Evolutionary conservation across 1,140 invertebrate genomes (phyloP), one percentile per base, ranked within the genome.

Genomic region (Mycetomoellerius zeteki): DNA sequence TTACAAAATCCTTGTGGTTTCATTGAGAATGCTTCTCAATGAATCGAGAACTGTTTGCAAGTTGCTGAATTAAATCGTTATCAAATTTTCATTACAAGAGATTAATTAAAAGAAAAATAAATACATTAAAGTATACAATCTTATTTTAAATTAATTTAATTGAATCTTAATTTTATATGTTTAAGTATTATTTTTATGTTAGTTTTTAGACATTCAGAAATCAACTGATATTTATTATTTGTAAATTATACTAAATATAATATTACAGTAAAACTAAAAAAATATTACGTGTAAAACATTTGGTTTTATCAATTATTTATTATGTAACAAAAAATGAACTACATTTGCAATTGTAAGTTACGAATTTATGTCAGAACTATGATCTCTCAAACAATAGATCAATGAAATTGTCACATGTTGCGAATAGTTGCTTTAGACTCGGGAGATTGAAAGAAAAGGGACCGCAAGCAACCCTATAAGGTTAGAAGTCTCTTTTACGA

Each of bases 401-500:
- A 21, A 27, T n/a, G n/a, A 56, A 24, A 37, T 43, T 47, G 16
- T 62, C 37, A 27, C 30, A 21, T 54, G 12, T 33, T 14, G 54
- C 69, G 14, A 30, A 30, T 19, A 19, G 7, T 24, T 75, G 8
- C 43, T 24, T 47, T 19, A 37, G 47, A 58, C n/a, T 19, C 33
- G 65, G 16, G 8, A 82, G 37, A 73, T 75, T 72, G 80, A 84
- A 84, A 84, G 69, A 50, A 50, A 87, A 90, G 89, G 85, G 85
- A 84, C 27, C 50, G 71, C 85, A 65, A 82, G 72, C 77, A 87
- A 73, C 77, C 64, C 56, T 82, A 87, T 75, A 67, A 86, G 62
- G 87, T 86, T 89, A 87, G 56, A 89, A 89, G 77, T 64, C 86
- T 89, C 69, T 86, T 87, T 90, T 33, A 37, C 43, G 37, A 47